These are phyloP conservation scores for Philopedon plagiatum DNA, from an alignment of 2,888 invertebrate genomes.

Conservation along the genomic window DNA sequence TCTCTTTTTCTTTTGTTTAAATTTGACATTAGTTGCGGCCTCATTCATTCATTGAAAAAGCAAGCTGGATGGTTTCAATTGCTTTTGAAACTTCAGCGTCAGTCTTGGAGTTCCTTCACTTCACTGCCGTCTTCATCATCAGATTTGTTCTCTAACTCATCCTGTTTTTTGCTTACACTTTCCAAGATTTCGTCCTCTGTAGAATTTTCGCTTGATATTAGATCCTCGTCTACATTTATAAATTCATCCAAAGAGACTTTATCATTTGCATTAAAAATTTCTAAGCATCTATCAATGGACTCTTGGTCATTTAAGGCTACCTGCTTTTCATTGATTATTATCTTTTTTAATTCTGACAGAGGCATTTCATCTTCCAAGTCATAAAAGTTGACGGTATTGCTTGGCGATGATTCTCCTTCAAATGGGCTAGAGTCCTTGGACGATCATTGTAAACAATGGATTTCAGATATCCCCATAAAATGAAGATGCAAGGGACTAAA, in stretches of 20 bases:
- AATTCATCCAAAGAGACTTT: slow-evolving; percentile 26
- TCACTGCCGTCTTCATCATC: slow-evolving; percentile 29
- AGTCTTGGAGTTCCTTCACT: slow-evolving; percentile 31
- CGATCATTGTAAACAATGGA: too few relatives aligned
- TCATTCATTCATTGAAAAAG: slow-evolving; percentile 29
- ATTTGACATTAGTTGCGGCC: slow-evolving; percentile 18
- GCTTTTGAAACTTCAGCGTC: slow-evolving; percentile 25
- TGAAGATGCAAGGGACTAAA: too few relatives aligned
- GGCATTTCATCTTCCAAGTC: too few relatives aligned
- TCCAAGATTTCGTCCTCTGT: slow-evolving; percentile 34
- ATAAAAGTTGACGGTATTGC: too few relatives aligned
- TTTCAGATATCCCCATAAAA: too few relatives aligned
- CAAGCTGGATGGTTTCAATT: slow-evolving; percentile 34
- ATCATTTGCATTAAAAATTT: slow-evolving; percentile 23
- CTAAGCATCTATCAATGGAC: slow-evolving; percentile 16
- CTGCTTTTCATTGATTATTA: slow-evolving; percentile 16
- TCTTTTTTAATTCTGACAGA: slow-evolving; percentile 5
- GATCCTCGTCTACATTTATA: slow-evolving; percentile 27
- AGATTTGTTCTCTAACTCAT: slow-evolving; percentile 17
- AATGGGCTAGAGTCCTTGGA: too few relatives aligned
- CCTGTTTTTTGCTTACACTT: slow-evolving; percentile 27
- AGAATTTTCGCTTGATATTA: slow-evolving; percentile 30
- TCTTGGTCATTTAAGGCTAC: slow-evolving; percentile 11
- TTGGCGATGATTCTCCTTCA: too few relatives aligned
- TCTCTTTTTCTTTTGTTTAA: too few relatives aligned